A percentile compares a stretch with the other conserved stretches of the same genome.
These are phyloP conservation scores for Valencia hispanica DNA, from an alignment of 2,797 vertebrate genomes.

Conservation along the genomic window DNA sequence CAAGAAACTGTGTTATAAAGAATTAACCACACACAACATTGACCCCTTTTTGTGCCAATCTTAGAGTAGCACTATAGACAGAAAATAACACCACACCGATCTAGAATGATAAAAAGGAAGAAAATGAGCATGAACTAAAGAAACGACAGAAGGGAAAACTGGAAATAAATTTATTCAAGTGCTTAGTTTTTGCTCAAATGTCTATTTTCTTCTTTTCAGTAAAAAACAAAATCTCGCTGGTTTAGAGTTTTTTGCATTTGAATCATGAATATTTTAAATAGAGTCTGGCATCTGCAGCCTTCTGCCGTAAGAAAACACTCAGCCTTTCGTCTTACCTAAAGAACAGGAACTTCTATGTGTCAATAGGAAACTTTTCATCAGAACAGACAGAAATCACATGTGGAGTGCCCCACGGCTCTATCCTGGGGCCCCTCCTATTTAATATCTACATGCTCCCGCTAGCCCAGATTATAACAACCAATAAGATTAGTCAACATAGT, in stretches of 20 bases:
- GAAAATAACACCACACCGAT: not conserved
- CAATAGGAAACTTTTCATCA: too few species aligned
- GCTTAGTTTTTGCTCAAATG: not conserved
- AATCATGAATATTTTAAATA: conserved; percentile 4
- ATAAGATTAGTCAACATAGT: too few species aligned
- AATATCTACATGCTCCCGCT: too few species aligned
- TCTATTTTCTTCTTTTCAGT: not conserved
- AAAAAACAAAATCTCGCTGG: not conserved
- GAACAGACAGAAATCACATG: too few species aligned
- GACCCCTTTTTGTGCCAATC: not conserved
- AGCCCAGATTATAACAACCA: too few species aligned
- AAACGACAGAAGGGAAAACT: not conserved
- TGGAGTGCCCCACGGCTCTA: too few species aligned
- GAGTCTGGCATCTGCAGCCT: not conserved
- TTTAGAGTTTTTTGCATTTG: not conserved
- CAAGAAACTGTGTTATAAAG: not conserved
- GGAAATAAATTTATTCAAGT: not conserved
- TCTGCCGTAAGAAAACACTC: conserved; percentile 11
- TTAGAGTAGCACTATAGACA: too few species aligned
- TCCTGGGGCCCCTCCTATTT: too few species aligned
- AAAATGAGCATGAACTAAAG: not conserved
- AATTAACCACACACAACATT: too few species aligned
- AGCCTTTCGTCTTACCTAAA: not conserved
- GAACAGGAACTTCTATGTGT: too few species aligned
- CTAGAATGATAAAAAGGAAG: not conserved